These are phyloP conservation scores for Drosophila greeni DNA, from an alignment of 2,888 invertebrate species.

Conservation along the genomic window DNA sequence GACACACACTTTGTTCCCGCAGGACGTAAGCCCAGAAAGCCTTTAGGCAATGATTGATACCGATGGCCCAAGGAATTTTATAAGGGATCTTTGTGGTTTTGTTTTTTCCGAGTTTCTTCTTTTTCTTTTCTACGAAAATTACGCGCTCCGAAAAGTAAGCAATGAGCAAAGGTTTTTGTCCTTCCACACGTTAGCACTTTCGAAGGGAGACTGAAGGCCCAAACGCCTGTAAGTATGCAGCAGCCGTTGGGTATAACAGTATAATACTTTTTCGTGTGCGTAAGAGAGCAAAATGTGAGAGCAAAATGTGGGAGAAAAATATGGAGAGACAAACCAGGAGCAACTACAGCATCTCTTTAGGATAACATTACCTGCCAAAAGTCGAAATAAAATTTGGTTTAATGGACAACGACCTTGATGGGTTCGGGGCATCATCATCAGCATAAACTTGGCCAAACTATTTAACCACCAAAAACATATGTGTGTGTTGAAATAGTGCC, in stretches of 20 bases:
- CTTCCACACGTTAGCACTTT: constrained; percentile 63
- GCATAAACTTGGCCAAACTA: constrained; percentile 41
- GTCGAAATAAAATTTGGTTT: constrained; percentile 34
- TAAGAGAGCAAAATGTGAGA: constrained; percentile 5
- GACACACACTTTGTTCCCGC: constrained; percentile 18
- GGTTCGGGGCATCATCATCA: constrained; percentile 26
- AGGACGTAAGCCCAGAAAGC: constrained; percentile 13
- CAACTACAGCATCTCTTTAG: constrained; percentile 14
- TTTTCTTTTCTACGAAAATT: constrained; percentile 31
- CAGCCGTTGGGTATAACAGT: constrained; percentile 37
- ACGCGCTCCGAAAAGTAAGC: constrained; percentile 48
- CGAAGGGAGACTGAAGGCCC: constrained; percentile 62
- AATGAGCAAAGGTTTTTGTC: constrained; percentile 38
- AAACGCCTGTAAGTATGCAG: constrained; percentile 64
- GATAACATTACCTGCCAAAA: constrained; percentile 25
- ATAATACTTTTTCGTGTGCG: neutral
- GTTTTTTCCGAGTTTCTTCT: neutral
- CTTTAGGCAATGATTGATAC: constrained; percentile 34
- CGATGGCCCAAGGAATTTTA: constrained; percentile 12
- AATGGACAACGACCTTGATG: constrained; percentile 35
- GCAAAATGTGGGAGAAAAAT: no score
- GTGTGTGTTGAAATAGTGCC: constrained; percentile 20
- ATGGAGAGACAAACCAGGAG: neutral
- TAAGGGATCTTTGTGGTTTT: constrained; percentile 6
- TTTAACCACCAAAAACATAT: constrained; percentile 12